phyloP scores from a whole-genome alignment of 2,888 invertebrate species.

The Cecidostiba fungosa region DNA sequence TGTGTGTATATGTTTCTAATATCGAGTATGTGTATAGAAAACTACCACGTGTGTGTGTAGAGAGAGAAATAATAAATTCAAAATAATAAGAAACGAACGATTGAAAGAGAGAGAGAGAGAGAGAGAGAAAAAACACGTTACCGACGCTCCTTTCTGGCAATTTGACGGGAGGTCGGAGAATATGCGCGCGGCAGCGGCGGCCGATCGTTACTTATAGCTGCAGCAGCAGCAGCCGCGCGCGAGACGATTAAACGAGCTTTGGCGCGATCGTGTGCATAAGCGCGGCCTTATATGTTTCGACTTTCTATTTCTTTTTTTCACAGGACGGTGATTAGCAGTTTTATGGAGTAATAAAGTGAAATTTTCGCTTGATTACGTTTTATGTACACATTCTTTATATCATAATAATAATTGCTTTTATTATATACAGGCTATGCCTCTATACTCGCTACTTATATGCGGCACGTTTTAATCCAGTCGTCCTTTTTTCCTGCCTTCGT shows the following conservation, averaged over 20 bases:
- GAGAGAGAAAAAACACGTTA: neutral
- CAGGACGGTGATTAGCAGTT: slow-evolving; percentile 39
- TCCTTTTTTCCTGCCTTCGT: neutral
- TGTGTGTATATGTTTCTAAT: neutral
- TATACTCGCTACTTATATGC: neutral
- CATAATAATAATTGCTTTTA: slow-evolving; percentile 52
- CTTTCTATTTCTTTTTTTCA: slow-evolving; percentile 40
- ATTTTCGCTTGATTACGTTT: slow-evolving; percentile 60
- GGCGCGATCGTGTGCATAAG: slow-evolving; percentile 38
- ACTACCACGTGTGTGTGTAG: too few species aligned
- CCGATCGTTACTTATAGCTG: slow-evolving; percentile 39
- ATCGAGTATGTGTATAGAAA: too few species aligned
- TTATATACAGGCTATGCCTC: slow-evolving; percentile 18
- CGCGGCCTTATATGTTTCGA: slow-evolving; percentile 36
- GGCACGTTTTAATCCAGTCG: slow-evolving; percentile 20
- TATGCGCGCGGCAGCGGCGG: neutral
- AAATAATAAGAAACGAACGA: too few species aligned
- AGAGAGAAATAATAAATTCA: too few species aligned
- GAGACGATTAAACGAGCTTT: slow-evolving; percentile 45
- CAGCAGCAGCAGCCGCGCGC: neutral
- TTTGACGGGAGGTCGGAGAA: slow-evolving; percentile 23
- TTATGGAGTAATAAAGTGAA: slow-evolving; percentile 57
- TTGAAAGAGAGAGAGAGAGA: neutral
- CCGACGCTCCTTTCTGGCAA: slow-evolving; percentile 24
- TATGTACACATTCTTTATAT: slow-evolving; percentile 53